Conservation (phyloP, 1,140 invertebrate genomes). For the Agrilus planipennis region DNA sequence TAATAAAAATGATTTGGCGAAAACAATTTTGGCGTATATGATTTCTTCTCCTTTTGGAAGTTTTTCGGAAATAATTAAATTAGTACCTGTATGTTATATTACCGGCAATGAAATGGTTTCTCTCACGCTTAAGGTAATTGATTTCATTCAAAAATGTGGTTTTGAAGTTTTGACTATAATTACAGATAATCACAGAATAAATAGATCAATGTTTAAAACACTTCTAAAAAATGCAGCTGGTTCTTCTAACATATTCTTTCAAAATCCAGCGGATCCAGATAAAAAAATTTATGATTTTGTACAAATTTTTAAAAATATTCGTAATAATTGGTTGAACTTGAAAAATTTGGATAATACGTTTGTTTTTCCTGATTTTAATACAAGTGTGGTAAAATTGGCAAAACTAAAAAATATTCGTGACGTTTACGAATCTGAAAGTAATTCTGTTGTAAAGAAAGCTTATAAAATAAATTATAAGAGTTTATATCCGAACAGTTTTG, state of each 20-base stretch:
- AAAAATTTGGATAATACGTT: constrained; percentile 4
- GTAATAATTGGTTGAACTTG: constrained; percentile 6
- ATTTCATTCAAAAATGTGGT: background rate
- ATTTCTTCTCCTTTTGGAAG: constrained; percentile 1
- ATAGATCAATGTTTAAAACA: background rate
- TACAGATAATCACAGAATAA: background rate
- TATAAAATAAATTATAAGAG: constrained; percentile 8
- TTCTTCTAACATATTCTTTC: background rate
- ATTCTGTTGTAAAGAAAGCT: constrained; percentile 5
- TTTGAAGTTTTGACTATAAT: background rate
- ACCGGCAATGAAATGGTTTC: too few species aligned
- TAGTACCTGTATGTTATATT: constrained; percentile 1
- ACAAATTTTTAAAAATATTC: constrained; percentile 6
- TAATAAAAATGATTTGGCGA: too few species aligned
- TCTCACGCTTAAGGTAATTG: background rate
- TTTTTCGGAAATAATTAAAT: background rate
- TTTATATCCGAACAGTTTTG: constrained; percentile 4
- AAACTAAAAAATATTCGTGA: constrained; percentile 1
- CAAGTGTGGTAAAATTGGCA: background rate
- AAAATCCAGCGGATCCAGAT: background rate
- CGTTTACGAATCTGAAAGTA: constrained; percentile 6
- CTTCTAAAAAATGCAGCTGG: background rate
- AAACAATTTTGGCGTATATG: constrained; percentile 4
- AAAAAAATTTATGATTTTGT: constrained; percentile 5
- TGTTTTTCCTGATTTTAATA: constrained; percentile 3